These are phyloP conservation scores for Yponomeuta sedellus DNA, from an alignment of 2,888 invertebrate species.

Conservation along the genomic window DNA sequence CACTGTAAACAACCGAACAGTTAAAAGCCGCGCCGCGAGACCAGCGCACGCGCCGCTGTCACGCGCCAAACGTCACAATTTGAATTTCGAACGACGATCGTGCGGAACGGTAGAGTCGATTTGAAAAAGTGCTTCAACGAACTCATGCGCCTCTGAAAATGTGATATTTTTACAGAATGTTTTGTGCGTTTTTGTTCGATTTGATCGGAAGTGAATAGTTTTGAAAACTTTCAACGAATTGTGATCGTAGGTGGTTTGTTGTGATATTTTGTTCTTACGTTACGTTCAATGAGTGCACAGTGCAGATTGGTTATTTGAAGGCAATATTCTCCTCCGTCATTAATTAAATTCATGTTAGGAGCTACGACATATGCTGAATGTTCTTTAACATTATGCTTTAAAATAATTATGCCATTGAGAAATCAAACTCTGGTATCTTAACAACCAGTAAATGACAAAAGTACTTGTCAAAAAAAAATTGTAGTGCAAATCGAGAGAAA, in stretches of 20 bases:
- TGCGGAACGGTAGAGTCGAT: neutral
- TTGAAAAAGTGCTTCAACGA: neutral
- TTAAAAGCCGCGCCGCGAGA: slow-evolving; percentile 61
- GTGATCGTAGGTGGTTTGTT: neutral
- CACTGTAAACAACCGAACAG: slow-evolving; percentile 41
- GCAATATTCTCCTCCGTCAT: neutral
- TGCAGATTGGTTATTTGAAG: slow-evolving; percentile 27
- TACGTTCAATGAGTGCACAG: slow-evolving; percentile 16
- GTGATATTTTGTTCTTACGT: neutral
- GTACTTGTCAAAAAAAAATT: no score
- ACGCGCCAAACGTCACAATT: slow-evolving; percentile 26
- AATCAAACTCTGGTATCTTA: no score
- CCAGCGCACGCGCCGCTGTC: slow-evolving; percentile 60
- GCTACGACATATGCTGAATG: no score
- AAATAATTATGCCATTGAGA: no score
- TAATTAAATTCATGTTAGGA: no score
- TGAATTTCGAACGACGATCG: slow-evolving; percentile 25
- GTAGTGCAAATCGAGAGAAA: no score
- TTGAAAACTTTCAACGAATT: neutral
- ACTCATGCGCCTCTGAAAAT: neutral
- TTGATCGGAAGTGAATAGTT: neutral
- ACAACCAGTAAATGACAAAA: no score
- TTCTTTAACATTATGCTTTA: no score
- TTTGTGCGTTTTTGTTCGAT: neutral
- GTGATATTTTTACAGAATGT: neutral